A percentile compares a stretch with the other conserved stretches of the same genome.
These are phyloP conservation scores for Sander lucioperca DNA, from an alignment of 2,113 vertebrate genomes.

Conservation along the genomic window DNA sequence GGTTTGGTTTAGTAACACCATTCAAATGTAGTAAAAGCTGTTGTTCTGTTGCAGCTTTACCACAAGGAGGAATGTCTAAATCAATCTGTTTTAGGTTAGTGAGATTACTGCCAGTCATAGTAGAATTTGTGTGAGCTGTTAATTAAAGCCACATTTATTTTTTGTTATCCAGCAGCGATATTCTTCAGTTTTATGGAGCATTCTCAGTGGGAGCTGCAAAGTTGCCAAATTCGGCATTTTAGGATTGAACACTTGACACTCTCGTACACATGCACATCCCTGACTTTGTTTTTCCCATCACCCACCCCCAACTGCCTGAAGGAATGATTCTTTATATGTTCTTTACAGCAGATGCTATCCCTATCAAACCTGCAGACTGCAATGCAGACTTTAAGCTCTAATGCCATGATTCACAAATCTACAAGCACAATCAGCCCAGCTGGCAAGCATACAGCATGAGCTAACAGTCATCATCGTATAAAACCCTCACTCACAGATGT, in stretches of 20 bases:
- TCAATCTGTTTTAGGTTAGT: slow-evolving; percentile 76
- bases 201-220: slow-evolving; percentile 68
- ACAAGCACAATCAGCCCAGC: slow-evolving; percentile 55
- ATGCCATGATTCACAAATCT: slow-evolving; percentile 67
- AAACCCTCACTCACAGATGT: slow-evolving; percentile 57
- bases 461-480: slow-evolving; percentile 61
- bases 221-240: slow-evolving; percentile 61
- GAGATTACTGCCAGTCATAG: slow-evolving; percentile 60
- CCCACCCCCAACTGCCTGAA: slow-evolving; percentile 28
- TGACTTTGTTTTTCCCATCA: slow-evolving; percentile 60
- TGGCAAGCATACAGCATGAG: slow-evolving; percentile 72
- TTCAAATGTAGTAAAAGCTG: slow-evolving; percentile 15
- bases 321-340: slow-evolving; percentile 28
- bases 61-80: slow-evolving; percentile 39
- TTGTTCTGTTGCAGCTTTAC: slow-evolving; percentile 41
- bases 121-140: slow-evolving; percentile 65
- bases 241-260: slow-evolving; percentile 49
- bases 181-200: slow-evolving; percentile 69
- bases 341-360: slow-evolving; percentile 12
- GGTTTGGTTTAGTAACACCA: slow-evolving; percentile 4
- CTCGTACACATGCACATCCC: slow-evolving; percentile 6
- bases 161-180: slow-evolving; percentile 64
- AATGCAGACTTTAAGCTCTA: slow-evolving; percentile 28
- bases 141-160: slow-evolving; percentile 70
- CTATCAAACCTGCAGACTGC: slow-evolving; percentile 43